Evolutionary conservation across 2,113 vertebrate species (phyloP), one percentile per base, ranked within the genome.

Genomic region (Ailurus styani): DNA sequence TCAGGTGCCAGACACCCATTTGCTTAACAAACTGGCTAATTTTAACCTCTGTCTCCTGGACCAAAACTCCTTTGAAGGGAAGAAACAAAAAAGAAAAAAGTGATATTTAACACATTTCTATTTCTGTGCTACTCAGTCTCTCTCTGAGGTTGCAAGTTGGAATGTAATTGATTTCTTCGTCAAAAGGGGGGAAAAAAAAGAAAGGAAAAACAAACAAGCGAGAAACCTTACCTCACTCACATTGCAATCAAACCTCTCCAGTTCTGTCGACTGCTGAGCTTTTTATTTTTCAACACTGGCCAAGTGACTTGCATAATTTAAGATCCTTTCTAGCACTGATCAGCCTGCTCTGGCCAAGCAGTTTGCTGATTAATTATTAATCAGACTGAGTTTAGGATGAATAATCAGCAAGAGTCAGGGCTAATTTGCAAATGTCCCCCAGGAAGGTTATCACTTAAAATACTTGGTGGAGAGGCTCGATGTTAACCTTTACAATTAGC

Each of bases 361-460:
- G 87, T 97, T 97, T 97, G 95, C 90, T 98, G 98, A 98, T 98
- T 98, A 98, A 98, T 98, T 98, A 98, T 98, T 98, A 98, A 98
- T 98, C 97, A 98, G 91, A 96, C 88, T n/a, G 96, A 98, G 98
- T 97, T 98, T 93, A 95, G 97, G 95, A 97, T 93, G 97, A 97
- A 94, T 95, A 98, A 98, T 98, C 98, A 98, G 97, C 90, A 94
- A 97, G 97, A 98, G 98, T 98, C 98, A 98, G 96, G 54, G 95
- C 97, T 98, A 97, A 98, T 98, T 98, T 98, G 98, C 96, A 98
- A 97, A 97, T 95, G 96, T 98, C 96, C 97, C 97, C 96, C 92
- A 97, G 97, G 97, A 98, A 98, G 96, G 97, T 98, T 97, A 98
- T 97, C 92, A 88, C 96, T 97, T 97, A 97, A 98, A 97, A 97